Evolutionary conservation across 2,888 invertebrate genomes (phyloP).

Genomic region (Ennomos quercinarius): DNA sequence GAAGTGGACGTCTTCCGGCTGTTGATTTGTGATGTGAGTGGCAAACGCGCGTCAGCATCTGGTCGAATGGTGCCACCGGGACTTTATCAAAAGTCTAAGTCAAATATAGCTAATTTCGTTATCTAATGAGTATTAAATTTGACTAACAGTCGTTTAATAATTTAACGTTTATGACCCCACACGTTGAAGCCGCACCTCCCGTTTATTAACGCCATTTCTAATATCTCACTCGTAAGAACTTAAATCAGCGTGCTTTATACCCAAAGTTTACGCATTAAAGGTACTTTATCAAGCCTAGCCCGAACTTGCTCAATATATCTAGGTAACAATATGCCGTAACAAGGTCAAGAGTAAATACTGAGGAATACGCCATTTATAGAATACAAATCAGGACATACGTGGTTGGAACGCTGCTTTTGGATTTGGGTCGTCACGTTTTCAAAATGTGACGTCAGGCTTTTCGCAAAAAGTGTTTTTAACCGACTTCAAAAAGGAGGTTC

Average conservation of each 20-base stretch:
- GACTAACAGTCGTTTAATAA: conserved; percentile 31
- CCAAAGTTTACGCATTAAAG: conserved; percentile 53
- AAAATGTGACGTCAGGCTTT: no score
- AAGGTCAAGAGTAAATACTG: conserved; percentile 16
- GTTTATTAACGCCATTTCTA: conserved; percentile 26
- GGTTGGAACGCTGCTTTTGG: no score
- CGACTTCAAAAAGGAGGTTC: no score
- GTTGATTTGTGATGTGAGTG: no score
- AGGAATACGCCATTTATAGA: background rate
- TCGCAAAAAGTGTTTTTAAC: no score
- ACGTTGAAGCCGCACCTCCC: conserved; percentile 20
- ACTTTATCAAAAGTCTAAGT: conserved; percentile 14
- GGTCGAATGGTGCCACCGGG: no score
- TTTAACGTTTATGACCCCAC: conserved; percentile 32
- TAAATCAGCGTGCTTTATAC: conserved; percentile 57
- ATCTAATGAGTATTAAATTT: conserved; percentile 30
- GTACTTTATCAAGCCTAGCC: conserved; percentile 48
- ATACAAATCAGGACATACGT: background rate
- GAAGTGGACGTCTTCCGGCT: no score
- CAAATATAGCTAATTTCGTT: conserved; percentile 22
- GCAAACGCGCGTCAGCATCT: no score
- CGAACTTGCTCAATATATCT: conserved; percentile 45
- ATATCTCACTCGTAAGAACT: conserved; percentile 24
- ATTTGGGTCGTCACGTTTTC: no score
- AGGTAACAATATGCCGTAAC: conserved; percentile 46